These are phyloP conservation scores for Psittacula derbiana DNA, from an alignment of 2,797 vertebrate genomes.

Conservation along the genomic window DNA sequence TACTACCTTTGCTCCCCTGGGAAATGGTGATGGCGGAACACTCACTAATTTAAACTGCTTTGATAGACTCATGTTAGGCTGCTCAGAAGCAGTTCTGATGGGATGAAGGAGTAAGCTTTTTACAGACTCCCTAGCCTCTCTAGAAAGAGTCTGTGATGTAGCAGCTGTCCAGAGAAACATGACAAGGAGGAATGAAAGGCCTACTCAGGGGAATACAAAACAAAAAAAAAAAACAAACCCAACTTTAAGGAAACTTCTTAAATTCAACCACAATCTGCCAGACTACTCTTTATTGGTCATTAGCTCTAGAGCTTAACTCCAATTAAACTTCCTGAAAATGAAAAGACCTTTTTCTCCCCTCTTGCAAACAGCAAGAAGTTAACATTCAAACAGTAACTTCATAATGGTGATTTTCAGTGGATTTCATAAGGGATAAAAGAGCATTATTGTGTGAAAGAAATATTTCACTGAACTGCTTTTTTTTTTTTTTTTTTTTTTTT, in stretches of 20 bases:
- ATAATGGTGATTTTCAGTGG: background rate
- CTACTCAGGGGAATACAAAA: background rate
- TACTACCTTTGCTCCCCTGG: background rate
- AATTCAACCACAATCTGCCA: background rate
- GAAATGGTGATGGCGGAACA: background rate
- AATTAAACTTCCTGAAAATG: background rate
- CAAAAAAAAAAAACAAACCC: rapidly evolving
- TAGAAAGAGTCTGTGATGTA: background rate
- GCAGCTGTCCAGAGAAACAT: background rate
- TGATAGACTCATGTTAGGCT: background rate
- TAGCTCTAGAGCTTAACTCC: background rate
- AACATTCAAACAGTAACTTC: background rate
- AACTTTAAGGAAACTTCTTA: background rate
- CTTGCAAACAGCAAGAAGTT: background rate
- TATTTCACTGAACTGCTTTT: background rate
- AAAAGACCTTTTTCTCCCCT: background rate
- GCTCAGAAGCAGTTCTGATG: background rate
- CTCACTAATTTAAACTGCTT: background rate
- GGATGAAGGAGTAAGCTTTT: background rate
- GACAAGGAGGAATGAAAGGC: background rate
- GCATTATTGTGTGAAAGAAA: background rate
- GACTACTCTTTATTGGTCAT: background rate
- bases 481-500: background rate
- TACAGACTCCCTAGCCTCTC: background rate
- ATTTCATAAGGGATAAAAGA: background rate